A percentile compares a stretch with the other conserved stretches of the same genome.
Evolutionary conservation across 37 sponge, comb jelly and placozoan species (phyloP).

Genomic region (Aplysina aerophoba): DNA sequence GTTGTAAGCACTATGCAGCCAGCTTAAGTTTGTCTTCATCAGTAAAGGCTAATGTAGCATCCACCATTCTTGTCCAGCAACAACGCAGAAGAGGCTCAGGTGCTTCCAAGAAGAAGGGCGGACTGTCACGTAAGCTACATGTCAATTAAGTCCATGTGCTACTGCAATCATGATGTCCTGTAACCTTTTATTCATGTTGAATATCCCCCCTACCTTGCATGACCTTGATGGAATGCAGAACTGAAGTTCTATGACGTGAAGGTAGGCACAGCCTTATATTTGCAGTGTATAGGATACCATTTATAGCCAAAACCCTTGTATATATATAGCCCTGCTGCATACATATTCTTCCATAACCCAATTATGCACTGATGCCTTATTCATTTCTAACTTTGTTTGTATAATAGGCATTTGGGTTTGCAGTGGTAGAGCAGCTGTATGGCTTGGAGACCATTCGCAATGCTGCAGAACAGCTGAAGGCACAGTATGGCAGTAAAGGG

Average conservation of each 20-base stretch:
- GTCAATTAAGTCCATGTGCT: too few species aligned
- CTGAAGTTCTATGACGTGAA: slow-evolving; percentile 86
- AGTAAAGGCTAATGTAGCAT: neutral
- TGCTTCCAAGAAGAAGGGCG: slow-evolving; percentile 71
- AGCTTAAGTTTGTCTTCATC: too few species aligned
- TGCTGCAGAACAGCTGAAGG: slow-evolving; percentile 78
- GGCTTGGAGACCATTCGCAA: slow-evolving; percentile 75
- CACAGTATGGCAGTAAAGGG: slow-evolving; percentile 83
- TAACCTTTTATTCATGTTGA: too few species aligned
- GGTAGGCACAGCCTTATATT: slow-evolving; percentile 23
- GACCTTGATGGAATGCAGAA: slow-evolving; percentile 12
- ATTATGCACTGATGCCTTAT: neutral
- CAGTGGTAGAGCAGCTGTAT: slow-evolving; percentile 88
- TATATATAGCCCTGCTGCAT: neutral
- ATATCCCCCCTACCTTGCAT: too few species aligned
- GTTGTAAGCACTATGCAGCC: too few species aligned
- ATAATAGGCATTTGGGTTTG: slow-evolving; percentile 78
- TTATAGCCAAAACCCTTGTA: neutral
- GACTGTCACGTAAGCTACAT: slow-evolving; percentile 55
- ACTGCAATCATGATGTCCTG: too few species aligned
- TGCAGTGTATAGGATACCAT: too few species aligned
- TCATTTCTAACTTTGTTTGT: neutral
- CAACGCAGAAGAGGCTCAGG: slow-evolving; percentile 57
- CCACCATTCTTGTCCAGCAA: slow-evolving; percentile 42
- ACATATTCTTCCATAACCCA: neutral